phyloP scores from a whole-genome alignment of 2,888 invertebrate genomes.

The Zygogramma bicolorata region DNA sequence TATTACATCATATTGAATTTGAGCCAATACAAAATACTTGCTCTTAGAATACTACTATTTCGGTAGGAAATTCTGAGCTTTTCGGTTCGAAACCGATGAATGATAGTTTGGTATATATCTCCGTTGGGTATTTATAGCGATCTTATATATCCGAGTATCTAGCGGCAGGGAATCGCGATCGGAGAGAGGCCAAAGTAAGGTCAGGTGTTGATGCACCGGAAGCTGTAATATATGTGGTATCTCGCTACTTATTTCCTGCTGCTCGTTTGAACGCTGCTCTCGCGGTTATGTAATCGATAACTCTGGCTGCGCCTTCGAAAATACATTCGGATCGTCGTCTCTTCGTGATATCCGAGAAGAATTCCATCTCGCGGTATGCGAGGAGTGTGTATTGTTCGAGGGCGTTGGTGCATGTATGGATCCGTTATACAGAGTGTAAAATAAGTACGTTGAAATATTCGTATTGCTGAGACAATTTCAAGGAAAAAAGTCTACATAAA shows the following conservation, averaged over 20 bases:
- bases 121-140: not conserved
- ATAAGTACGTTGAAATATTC: too few species aligned
- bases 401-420: too few species aligned
- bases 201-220: conserved; percentile 52
- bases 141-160: conserved; percentile 8
- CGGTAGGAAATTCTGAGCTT: not conserved
- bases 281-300: conserved; percentile 2
- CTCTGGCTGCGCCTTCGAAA: not conserved
- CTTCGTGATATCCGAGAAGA: too few species aligned
- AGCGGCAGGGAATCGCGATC: not conserved
- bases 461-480: too few species aligned
- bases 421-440: too few species aligned
- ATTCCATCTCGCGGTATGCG: too few species aligned
- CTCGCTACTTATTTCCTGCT: conserved; percentile 52
- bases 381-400: too few species aligned
- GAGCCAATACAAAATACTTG: too few species aligned
- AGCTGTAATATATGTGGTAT: conserved; percentile 52
- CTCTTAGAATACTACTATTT: too few species aligned
- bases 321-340: too few species aligned
- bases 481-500: too few species aligned
- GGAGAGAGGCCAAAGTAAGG: conserved; percentile 35
- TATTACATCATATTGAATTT: too few species aligned
- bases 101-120: not conserved
- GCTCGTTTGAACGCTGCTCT: conserved; percentile 25
- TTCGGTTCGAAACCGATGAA: not conserved